Evolutionary conservation across 2,888 invertebrate genomes (phyloP).

Genomic region (Lottia gigantea): DNA sequence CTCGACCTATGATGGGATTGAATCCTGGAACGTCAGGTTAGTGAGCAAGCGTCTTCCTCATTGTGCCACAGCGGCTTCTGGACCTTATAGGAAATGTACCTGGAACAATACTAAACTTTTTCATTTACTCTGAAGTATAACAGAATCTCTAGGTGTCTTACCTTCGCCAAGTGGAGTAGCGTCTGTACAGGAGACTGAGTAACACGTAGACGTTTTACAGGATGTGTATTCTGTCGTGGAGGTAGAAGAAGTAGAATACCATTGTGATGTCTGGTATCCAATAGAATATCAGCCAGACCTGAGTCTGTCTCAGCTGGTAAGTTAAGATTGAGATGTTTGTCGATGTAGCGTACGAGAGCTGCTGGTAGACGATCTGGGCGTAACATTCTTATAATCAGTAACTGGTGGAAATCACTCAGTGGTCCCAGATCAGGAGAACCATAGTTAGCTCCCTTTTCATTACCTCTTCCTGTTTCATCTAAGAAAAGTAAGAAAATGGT

Average conservation of each 20-base stretch:
- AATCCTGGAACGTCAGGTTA: too few relatives aligned
- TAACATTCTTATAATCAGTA: constrained; percentile 64
- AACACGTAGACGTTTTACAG: constrained; percentile 49
- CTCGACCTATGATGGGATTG: too few relatives aligned
- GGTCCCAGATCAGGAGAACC: constrained; percentile 50
- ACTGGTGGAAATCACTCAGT: constrained; percentile 62
- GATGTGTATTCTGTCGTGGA: constrained; percentile 41
- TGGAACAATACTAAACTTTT: too few relatives aligned
- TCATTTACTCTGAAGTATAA: too few relatives aligned
- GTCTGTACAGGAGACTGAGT: constrained; percentile 52
- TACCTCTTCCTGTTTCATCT: constrained; percentile 16
- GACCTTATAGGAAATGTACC: too few relatives aligned
- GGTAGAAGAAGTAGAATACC: constrained; percentile 62
- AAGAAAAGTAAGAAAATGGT: too few relatives aligned
- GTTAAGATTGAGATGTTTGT: constrained; percentile 51
- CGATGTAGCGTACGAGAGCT: constrained; percentile 58
- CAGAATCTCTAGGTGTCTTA: constrained; percentile 26
- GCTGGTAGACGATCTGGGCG: constrained; percentile 65
- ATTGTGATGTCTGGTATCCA: constrained; percentile 48
- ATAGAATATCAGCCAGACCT: constrained; percentile 46
- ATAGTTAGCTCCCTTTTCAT: constrained; percentile 7
- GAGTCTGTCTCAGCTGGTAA: constrained; percentile 48
- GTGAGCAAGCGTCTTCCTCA: too few relatives aligned
- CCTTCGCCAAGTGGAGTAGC: constrained; percentile 53
- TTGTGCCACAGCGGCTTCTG: too few relatives aligned